Evolutionary conservation across 2,113 vertebrate genomes (phyloP).

Genomic region (Gyps fulvus): DNA sequence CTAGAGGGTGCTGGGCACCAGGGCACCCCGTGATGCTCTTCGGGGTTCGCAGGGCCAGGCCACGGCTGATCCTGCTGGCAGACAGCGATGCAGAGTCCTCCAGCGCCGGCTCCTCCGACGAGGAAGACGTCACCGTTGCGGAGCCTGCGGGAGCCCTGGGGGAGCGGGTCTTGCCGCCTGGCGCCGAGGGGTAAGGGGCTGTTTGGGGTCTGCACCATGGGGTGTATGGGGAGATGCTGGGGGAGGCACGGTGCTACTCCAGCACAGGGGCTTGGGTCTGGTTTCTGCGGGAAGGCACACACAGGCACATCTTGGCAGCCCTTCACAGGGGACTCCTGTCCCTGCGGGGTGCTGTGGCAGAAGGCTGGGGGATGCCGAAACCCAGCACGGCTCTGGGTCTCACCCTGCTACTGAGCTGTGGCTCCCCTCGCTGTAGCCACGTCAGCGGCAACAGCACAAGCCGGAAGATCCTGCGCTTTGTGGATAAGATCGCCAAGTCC

Average conservation of each 20-base stretch:
- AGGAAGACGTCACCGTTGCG: slow-evolving; percentile 73
- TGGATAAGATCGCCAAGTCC: slow-evolving; percentile 89
- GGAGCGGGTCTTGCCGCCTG: slow-evolving; percentile 57
- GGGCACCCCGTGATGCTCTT: background rate
- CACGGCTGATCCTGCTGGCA: slow-evolving; percentile 74
- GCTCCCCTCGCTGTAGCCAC: background rate
- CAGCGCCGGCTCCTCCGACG: slow-evolving; percentile 85
- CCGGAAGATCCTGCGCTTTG: slow-evolving; percentile 84
- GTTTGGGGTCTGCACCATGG: background rate
- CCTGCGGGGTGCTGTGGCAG: background rate
- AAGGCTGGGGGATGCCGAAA: background rate
- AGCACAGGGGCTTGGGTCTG: accelerated
- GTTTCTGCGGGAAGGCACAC: background rate
- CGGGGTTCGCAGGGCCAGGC: slow-evolving; percentile 11
- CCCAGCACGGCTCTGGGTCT: background rate
- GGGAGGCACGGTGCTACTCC: accelerated
- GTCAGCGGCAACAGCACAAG: slow-evolving; percentile 76
- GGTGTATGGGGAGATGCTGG: background rate
- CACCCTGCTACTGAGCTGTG: background rate
- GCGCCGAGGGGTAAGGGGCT: slow-evolving; percentile 75
- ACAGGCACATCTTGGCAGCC: accelerated
- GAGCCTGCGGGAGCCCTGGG: slow-evolving; percentile 66
- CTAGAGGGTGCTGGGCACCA: background rate
- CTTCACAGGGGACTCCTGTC: background rate
- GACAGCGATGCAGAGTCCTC: slow-evolving; percentile 89